Percentiles rank a stretch among this genome's conserved stretches.
phyloP scores from a whole-genome alignment of 2,888 invertebrate species.

The Thera britannica region DNA sequence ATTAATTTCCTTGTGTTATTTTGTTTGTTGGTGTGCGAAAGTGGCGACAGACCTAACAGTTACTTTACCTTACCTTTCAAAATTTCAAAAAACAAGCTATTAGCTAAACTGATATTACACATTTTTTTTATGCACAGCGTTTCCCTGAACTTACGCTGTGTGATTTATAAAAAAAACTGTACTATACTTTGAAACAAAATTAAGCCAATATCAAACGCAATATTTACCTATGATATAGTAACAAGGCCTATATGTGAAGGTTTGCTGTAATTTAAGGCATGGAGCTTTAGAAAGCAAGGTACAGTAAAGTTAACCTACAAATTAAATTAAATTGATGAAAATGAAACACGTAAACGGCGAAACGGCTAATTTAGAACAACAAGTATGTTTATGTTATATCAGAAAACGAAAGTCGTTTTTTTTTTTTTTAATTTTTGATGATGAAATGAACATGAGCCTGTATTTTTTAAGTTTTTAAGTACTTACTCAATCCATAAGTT shows the following conservation, averaged over 20 bases:
- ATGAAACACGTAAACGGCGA: constrained; percentile 19
- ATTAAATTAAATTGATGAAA: constrained; percentile 48
- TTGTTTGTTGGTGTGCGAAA: constrained; percentile 17
- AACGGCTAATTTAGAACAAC: no score
- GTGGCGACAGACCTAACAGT: background rate
- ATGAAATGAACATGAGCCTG: no score
- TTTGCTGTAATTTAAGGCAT: constrained; percentile 50
- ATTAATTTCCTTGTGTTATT: constrained; percentile 23
- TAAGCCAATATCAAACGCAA: constrained; percentile 6
- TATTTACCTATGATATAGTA: constrained; percentile 1
- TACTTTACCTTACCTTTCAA: no score
- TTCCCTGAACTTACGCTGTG: no score
- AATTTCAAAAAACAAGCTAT: no score
- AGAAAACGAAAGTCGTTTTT: background rate
- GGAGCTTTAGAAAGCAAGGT: constrained; percentile 38
- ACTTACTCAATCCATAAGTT: no score
- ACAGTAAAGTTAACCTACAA: constrained; percentile 39
- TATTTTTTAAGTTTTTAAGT: no score
- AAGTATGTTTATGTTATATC: constrained; percentile 23
- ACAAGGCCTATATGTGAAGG: constrained; percentile 36
- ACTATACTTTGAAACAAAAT: no score
- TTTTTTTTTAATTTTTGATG: no score
- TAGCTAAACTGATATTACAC: no score
- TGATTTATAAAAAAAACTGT: no score
- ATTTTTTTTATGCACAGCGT: no score